These are phyloP conservation scores for Gymnoscelis rufifasciata DNA, from an alignment of 2,888 invertebrate species.

Conservation along the genomic window DNA sequence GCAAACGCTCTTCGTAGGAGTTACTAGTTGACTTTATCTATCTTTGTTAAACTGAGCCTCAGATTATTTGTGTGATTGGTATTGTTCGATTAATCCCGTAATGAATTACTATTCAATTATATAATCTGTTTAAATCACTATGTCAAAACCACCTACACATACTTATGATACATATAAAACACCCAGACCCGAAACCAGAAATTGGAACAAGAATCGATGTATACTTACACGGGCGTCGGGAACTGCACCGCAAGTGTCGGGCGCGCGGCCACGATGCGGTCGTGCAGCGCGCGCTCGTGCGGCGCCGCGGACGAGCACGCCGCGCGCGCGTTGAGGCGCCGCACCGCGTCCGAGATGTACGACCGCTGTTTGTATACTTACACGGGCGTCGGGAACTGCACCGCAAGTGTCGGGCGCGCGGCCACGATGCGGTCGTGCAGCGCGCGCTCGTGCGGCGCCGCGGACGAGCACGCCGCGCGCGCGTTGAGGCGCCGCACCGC, in stretches of 20 bases:
- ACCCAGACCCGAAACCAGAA: too few relatives aligned
- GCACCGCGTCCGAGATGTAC: background rate
- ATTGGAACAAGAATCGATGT: too few relatives aligned
- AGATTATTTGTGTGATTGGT: too few relatives aligned
- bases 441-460: background rate
- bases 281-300: background rate
- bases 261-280: background rate
- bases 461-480: background rate
- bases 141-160: too few relatives aligned
- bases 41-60: too few relatives aligned
- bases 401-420: background rate
- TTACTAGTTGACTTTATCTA: too few relatives aligned
- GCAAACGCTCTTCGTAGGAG: too few relatives aligned
- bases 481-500: background rate
- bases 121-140: too few relatives aligned
- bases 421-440: background rate
- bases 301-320: background rate
- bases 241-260: conserved; percentile 3
- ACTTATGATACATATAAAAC: too few relatives aligned
- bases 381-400: conserved; percentile 10
- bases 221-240: too few relatives aligned
- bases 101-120: too few relatives aligned
- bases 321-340: background rate
- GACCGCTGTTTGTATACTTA: conserved; percentile 6
- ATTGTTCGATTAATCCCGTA: too few relatives aligned